Conservation (phyloP, 2,113 vertebrate genomes). For the Azemiops feae region DNA sequence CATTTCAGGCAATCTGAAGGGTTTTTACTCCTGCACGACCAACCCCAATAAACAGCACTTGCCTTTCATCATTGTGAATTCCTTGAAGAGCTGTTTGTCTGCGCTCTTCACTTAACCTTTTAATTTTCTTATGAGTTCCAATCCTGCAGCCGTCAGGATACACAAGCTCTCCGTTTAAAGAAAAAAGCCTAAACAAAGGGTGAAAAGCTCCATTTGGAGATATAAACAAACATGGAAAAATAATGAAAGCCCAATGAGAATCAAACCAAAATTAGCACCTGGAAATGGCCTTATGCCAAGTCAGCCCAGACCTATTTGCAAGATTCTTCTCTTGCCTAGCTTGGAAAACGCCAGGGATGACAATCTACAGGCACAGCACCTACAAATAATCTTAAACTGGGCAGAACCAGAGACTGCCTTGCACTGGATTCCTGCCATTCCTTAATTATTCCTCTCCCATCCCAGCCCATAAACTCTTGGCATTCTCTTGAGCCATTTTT, state of each 20-base stretch:
- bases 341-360: background rate
- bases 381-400: background rate
- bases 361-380: background rate
- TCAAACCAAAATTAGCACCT: background rate
- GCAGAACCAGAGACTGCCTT: background rate
- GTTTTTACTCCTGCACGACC: background rate
- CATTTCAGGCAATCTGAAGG: background rate
- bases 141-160: background rate
- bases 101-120: background rate
- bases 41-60: background rate
- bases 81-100: background rate
- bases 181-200: background rate
- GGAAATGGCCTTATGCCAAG: background rate
- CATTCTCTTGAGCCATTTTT: background rate
- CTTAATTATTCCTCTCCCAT: background rate
- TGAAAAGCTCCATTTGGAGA: background rate
- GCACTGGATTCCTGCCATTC: background rate
- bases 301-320: background rate
- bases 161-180: background rate
- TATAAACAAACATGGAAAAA: background rate
- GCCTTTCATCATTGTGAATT: background rate
- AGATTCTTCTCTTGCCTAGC: background rate
- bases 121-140: background rate
- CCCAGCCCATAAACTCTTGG: background rate
- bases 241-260: background rate